Evolutionary conservation across 2,797 vertebrate species (phyloP).

Genomic region (Neosilurus mollespiculum): DNA sequence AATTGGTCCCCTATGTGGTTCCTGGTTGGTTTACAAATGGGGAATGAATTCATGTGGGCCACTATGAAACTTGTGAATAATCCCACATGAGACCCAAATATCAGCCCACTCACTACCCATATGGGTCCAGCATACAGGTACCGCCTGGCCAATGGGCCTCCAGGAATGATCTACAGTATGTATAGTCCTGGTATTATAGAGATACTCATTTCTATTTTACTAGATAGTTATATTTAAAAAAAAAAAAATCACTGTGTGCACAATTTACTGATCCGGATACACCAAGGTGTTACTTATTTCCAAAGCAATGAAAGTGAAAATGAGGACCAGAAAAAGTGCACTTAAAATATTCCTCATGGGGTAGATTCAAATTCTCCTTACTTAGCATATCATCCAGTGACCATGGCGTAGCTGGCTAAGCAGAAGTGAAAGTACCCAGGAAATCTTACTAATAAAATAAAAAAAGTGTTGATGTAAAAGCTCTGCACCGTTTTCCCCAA

Average conservation of each 20-base stretch:
- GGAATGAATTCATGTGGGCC: too few relatives aligned
- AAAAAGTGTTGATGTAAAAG: too few relatives aligned
- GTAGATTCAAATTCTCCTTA: not conserved
- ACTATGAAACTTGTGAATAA: too few relatives aligned
- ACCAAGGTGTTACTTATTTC: not conserved
- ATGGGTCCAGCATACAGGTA: too few relatives aligned
- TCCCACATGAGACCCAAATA: too few relatives aligned
- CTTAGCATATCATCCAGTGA: not conserved
- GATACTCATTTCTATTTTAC: too few relatives aligned
- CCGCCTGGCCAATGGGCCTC: not conserved
- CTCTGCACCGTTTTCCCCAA: not conserved
- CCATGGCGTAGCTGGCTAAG: not conserved
- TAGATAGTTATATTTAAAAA: too few relatives aligned
- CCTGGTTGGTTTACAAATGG: too few relatives aligned
- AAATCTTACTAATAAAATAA: not conserved
- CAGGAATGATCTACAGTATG: not conserved
- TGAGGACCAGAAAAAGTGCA: not conserved
- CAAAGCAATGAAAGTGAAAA: not conserved
- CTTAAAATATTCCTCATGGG: not conserved
- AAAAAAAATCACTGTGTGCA: too few relatives aligned
- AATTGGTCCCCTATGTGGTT: too few relatives aligned
- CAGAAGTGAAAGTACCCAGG: not conserved
- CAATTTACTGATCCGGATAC: not conserved
- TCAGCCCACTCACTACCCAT: too few relatives aligned
- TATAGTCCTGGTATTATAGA: too few relatives aligned